Conservation (phyloP, 2,113 vertebrate genomes). For the Larimichthys polyactis region DNA sequence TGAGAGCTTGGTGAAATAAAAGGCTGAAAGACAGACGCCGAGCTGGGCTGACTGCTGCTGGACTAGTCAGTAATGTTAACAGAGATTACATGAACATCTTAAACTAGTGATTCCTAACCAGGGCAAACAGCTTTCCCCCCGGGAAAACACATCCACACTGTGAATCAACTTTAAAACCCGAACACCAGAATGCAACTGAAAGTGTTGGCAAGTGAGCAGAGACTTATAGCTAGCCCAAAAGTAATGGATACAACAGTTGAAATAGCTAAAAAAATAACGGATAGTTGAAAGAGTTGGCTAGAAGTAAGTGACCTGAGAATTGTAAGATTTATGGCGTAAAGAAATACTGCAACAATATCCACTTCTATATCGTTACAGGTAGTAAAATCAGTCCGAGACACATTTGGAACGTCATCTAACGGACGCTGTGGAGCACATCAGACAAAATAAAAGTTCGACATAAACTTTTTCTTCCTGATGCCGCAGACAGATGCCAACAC, state of each 20-base stretch:
- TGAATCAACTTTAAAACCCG: not conserved
- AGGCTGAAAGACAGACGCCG: too few relatives aligned
- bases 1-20: too few relatives aligned
- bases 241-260: not conserved
- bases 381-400: not conserved
- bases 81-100: too few relatives aligned
- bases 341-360: not conserved
- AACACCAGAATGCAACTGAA: not conserved
- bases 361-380: too few relatives aligned
- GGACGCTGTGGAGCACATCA: not conserved
- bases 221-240: not conserved
- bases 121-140: too few relatives aligned
- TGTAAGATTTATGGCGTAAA: not conserved
- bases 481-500: constrained; percentile 9
- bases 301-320: not conserved
- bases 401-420: not conserved
- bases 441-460: not conserved
- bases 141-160: not conserved
- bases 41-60: too few relatives aligned
- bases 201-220: too few relatives aligned
- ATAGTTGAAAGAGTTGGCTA: too few relatives aligned
- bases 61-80: too few relatives aligned
- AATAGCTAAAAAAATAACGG: not conserved
- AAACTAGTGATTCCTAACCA: too few relatives aligned
- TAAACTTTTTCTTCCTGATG: not conserved